A percentile compares a stretch with the other conserved stretches of the same genome.
phyloP scores from a whole-genome alignment of 2,113 vertebrate genomes.

The Gnathonemus longibarbis region DNA sequence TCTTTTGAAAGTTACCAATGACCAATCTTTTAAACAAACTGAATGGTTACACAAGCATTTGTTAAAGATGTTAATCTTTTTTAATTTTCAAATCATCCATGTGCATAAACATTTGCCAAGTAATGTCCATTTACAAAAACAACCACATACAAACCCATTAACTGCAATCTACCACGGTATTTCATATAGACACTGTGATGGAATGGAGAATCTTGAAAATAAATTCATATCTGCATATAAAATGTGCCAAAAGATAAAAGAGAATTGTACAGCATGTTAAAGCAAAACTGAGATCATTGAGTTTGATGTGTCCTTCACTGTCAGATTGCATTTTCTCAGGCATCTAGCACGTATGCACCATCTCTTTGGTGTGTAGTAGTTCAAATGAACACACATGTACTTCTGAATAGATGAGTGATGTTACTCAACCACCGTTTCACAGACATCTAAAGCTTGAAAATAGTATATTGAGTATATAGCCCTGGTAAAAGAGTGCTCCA shows the following conservation, averaged over 20 bases:
- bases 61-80: neutral
- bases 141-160: neutral
- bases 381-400: conserved; percentile 60
- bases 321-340: conserved; percentile 74
- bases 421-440: neutral
- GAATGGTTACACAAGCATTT: neutral
- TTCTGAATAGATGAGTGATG: neutral
- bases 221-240: neutral
- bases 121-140: neutral
- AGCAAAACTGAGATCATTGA: conserved; percentile 37
- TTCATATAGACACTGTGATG: neutral
- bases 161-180: neutral
- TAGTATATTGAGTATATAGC: neutral
- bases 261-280: conserved; percentile 50
- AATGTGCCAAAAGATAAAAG: conserved; percentile 47
- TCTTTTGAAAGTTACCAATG: neutral
- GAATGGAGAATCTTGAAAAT: neutral
- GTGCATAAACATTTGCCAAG: neutral
- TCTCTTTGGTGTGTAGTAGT: conserved; percentile 61
- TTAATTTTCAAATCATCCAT: neutral
- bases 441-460: neutral
- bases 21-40: neutral
- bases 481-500: neutral
- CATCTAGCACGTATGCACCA: conserved; percentile 71
- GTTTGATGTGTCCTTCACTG: conserved; percentile 70